These are phyloP conservation scores for Macrocentrus cingulum DNA, from an alignment of 1,140 invertebrate species.

Conservation along the genomic window DNA sequence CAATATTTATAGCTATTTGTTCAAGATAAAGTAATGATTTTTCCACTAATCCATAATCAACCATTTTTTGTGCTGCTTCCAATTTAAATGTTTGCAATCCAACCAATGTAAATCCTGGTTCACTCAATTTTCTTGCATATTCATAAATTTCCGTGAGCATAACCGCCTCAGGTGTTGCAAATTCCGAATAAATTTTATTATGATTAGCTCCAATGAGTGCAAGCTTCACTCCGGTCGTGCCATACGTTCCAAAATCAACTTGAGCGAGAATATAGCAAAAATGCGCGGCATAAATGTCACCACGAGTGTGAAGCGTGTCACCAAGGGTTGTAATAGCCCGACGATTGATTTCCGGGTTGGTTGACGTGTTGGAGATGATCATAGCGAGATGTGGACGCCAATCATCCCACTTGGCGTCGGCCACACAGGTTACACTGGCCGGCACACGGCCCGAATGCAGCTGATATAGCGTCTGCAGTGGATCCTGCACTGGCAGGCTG, in stretches of 20 bases:
- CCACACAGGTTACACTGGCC: slow-evolving; percentile 77
- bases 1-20: slow-evolving; percentile 71
- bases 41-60: slow-evolving; percentile 76
- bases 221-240: slow-evolving; percentile 68
- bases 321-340: slow-evolving; percentile 81
- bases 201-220: slow-evolving; percentile 79
- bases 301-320: slow-evolving; percentile 68
- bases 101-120: slow-evolving; percentile 71
- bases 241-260: slow-evolving; percentile 70
- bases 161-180: slow-evolving; percentile 81
- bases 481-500: slow-evolving; percentile 81
- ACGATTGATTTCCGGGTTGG: slow-evolving; percentile 77
- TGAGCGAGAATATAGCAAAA: slow-evolving; percentile 92
- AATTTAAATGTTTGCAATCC: slow-evolving; percentile 75
- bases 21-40: slow-evolving; percentile 83
- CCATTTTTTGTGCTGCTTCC: slow-evolving; percentile 71
- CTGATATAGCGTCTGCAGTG: slow-evolving; percentile 90
- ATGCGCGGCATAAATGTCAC: slow-evolving; percentile 83
- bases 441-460: slow-evolving; percentile 84
- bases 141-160: slow-evolving; percentile 95
- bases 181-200: slow-evolving; percentile 65
- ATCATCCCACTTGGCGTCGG: slow-evolving; percentile 90
- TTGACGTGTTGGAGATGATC: slow-evolving; percentile 85
- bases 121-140: slow-evolving; percentile 82
- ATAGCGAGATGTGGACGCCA: slow-evolving; percentile 95